A percentile compares a stretch with the other conserved stretches of the same genome.
Evolutionary conservation across 2,888 invertebrate species (phyloP).

Genomic region (Gastrophysa polygoni): DNA sequence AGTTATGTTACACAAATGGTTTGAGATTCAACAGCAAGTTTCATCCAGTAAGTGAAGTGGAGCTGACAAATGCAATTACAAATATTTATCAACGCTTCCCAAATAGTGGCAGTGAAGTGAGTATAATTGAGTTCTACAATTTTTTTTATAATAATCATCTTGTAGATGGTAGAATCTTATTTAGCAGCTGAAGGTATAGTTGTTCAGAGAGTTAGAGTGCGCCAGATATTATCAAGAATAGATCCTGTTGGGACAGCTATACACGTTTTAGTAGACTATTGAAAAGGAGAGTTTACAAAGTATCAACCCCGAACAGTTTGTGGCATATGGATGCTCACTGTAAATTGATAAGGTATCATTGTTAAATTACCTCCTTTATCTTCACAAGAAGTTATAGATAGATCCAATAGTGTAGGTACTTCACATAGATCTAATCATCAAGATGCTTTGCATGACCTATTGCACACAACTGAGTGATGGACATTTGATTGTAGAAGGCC

Average conservation of each 20-base stretch:
- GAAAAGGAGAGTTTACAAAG: conserved; percentile 3
- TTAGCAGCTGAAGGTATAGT: not conserved
- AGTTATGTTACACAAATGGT: too few relatives aligned
- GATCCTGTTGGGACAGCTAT: not conserved
- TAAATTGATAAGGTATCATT: not conserved
- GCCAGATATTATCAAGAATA: not conserved
- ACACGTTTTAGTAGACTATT: not conserved
- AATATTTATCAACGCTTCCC: not conserved
- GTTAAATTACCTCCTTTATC: too few relatives aligned
- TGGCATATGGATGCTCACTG: conserved; percentile 3
- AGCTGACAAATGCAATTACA: not conserved
- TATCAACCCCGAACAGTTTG: not conserved
- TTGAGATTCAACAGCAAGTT: too few relatives aligned
- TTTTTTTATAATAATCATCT: not conserved
- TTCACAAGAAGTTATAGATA: too few relatives aligned
- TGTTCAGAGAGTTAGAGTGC: not conserved
- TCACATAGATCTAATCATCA: too few relatives aligned
- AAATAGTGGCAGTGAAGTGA: conserved; percentile 5
- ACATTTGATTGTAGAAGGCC: too few relatives aligned
- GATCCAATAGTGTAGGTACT: too few relatives aligned
- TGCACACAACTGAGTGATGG: too few relatives aligned
- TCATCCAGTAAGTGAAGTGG: not conserved
- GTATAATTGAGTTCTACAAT: not conserved
- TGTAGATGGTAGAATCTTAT: not conserved
- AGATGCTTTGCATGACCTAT: too few relatives aligned